Base-by-base conservation (phyloP, 2,888 invertebrate genomes). In the Micropterix aruncella region DNA sequence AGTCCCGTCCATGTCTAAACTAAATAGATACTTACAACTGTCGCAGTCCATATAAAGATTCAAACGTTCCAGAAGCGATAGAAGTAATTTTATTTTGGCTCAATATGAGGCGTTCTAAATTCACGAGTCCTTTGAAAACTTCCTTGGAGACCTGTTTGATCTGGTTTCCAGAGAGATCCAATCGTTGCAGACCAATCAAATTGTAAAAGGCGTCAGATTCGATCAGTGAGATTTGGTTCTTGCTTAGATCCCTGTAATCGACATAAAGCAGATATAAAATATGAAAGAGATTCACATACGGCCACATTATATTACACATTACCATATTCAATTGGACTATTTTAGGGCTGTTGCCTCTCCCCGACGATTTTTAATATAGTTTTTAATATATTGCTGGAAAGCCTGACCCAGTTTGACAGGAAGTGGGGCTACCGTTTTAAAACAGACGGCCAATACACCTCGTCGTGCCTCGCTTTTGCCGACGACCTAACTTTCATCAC, bases 171-270 rank as follows among this genome's bases (percentile, higher is more conserved):
- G 83, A 81, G 46, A 86, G 58, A 58, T 83, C 82, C 49, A 85
- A 62, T 41, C 77, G 63, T 58, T 77, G 80, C n/a, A 89, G 64
- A 47, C 79, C 77, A 12, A 79, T 76, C 54, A 84, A 74, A 58
- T 81, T 80, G 51, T 71, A 74, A 59, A 93, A 90, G 43, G 87
- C 82, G 55, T 80, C 77, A 2, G 79, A 76, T 52, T 83, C 79
- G 54, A 92, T 77, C 15, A 73, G 63, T 39, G 76, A 74, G 56
- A 92, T 82, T 53, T 80, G 75, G 60, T 91, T 92, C 56, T 77
- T 79, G 57, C 84, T 87, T 43, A 92, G 68, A 63, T 91, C 86
- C 55, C 86, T 85, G 64, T 38, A 69, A 67, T 61, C 55, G 46
- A 42, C 45, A 52, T 41, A 44, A 43, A 19, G 18, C 44, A 15